phyloP scores from a whole-genome alignment of 2,888 invertebrate species.

The Phymatocera aterrima region DNA sequence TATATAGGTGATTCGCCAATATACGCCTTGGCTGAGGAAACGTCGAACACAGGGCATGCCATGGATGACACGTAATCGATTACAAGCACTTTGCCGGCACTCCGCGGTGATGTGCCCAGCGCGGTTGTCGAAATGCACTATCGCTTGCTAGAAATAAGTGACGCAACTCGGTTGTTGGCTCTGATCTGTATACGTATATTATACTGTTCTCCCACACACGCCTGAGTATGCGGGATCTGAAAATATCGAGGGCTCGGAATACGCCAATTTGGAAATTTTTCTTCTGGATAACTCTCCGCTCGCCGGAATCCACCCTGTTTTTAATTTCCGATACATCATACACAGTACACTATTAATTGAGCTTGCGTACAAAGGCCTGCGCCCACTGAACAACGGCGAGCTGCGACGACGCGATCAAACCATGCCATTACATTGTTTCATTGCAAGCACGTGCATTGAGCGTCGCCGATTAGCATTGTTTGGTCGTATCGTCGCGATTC shows the following conservation, averaged over 20 bases:
- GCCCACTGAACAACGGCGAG: too few relatives aligned
- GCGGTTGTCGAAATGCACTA: conserved; percentile 36
- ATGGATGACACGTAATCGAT: conserved; percentile 73
- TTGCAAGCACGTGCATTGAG: too few relatives aligned
- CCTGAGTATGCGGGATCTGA: not conserved
- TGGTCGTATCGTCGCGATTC: too few relatives aligned
- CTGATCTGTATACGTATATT: too few relatives aligned
- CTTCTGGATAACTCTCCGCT: not conserved
- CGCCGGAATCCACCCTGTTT: not conserved
- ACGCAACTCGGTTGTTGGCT: conserved; percentile 8
- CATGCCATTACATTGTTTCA: too few relatives aligned
- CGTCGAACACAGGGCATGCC: conserved; percentile 67
- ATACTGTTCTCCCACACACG: not conserved
- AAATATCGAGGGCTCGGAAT: not conserved
- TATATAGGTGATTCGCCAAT: conserved; percentile 20
- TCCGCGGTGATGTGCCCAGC: conserved; percentile 53
- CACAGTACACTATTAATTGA: not conserved
- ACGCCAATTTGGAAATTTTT: not conserved
- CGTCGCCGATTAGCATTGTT: too few relatives aligned
- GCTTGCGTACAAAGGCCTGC: too few relatives aligned
- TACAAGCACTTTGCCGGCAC: conserved; percentile 71
- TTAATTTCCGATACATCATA: too few relatives aligned
- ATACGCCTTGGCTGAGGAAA: conserved; percentile 56
- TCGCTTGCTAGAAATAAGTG: conserved; percentile 10
- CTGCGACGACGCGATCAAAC: too few relatives aligned